Evolutionary conservation across 53 echinoderm and acorn worm species (phyloP).

Genomic region (Zoroaster sp.): DNA sequence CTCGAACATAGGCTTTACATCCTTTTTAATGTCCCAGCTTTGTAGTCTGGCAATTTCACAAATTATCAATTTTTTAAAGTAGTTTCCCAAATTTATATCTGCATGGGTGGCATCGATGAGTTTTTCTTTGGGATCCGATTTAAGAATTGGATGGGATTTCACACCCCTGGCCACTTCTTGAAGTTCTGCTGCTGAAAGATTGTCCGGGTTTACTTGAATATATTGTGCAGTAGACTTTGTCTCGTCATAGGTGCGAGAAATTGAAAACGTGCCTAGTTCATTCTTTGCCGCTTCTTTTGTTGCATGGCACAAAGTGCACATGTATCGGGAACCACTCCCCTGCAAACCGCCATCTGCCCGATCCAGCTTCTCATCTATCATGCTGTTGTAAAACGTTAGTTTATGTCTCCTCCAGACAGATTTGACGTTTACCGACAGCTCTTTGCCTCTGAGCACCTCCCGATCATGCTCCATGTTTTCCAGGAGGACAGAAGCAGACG

Average conservation of each 20-base stretch:
- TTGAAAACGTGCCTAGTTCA: constrained; percentile 28
- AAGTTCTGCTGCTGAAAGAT: background rate
- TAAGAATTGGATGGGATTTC: constrained; percentile 20
- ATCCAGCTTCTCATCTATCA: constrained; percentile 41
- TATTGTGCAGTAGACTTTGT: background rate
- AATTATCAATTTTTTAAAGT: constrained; percentile 35
- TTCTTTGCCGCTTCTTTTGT: constrained; percentile 5
- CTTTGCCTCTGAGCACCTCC: background rate
- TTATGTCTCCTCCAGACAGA: background rate
- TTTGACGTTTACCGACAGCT: background rate
- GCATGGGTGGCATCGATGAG: constrained; percentile 64
- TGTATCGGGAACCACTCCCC: background rate
- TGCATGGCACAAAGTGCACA: constrained; percentile 22
- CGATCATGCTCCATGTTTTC: background rate
- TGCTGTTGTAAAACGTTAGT: background rate
- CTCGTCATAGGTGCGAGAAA: constrained; percentile 9
- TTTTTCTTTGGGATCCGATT: background rate
- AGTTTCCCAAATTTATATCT: constrained; percentile 39
- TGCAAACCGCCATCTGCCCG: constrained; percentile 7
- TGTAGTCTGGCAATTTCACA: constrained; percentile 26
- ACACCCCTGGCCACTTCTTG: background rate
- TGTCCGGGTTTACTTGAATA: constrained; percentile 20
- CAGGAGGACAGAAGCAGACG: background rate
- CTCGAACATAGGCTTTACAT: constrained; percentile 41
- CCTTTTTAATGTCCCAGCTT: constrained; percentile 28